Percentiles rank a stretch among this genome's conserved stretches.
These are phyloP conservation scores for Erethizon dorsatum DNA, from an alignment of 2,797 vertebrate species.

Conservation along the genomic window DNA sequence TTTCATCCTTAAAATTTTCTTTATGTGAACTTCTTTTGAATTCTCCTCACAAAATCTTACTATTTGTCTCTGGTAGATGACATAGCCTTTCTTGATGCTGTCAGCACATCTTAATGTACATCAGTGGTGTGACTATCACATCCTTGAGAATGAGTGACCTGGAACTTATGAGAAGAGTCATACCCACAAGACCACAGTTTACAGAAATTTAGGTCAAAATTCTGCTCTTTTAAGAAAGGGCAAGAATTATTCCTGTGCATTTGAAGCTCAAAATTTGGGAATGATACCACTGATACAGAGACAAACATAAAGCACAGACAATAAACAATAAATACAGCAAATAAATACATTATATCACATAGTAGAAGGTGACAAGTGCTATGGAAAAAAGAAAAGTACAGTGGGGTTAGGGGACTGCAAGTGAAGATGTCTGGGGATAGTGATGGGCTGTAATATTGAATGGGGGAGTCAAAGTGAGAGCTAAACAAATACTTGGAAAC, in stretches of 20 bases:
- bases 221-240: background rate
- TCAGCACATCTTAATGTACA: background rate
- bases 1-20: background rate
- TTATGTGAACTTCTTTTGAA: background rate
- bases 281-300: background rate
- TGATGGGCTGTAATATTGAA: background rate
- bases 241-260: background rate
- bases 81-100: background rate
- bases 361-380: background rate
- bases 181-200: background rate
- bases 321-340: background rate
- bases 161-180: background rate
- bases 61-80: background rate
- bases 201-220: conserved; percentile 15
- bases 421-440: background rate
- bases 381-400: background rate
- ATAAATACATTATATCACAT: background rate
- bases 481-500: too few relatives aligned
- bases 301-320: background rate
- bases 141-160: background rate
- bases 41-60: background rate
- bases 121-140: background rate
- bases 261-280: background rate
- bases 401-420: background rate
- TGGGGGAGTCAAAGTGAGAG: too few relatives aligned